Evolutionary conservation across 2,113 vertebrate genomes (phyloP), one percentile per base, ranked within the genome.

Genomic region (Cynocephalus volans): DNA sequence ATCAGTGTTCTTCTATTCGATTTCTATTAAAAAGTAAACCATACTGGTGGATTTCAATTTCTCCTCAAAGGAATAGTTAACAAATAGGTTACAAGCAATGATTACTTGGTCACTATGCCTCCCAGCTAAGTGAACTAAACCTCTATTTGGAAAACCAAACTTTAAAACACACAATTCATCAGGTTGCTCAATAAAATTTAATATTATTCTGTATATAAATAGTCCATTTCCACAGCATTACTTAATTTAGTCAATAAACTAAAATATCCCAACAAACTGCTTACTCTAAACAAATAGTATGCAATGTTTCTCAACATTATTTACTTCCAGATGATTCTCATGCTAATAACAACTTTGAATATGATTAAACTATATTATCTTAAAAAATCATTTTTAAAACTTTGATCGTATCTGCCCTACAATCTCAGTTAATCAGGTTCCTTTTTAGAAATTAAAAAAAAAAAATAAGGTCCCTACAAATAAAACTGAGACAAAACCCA

Each of bases 61-160:
- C 52, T 86, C 79, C 85, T 95, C 75, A 31, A 50, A 97, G 95
- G 70, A 97, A 89, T 52, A 97, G 72, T 97, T 96, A 98, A 96
- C 80, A 97, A 97, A 64, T 84, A 96, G 95, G 90, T 97, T 76
- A 96, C 18, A 93, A 62, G 13, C 4, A 97, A 92, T 83, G 91
- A 72, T 8, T 97, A 81, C 90, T 96, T 95, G 98, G 93, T 41
- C 96, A 96, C 72, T 73, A 96, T 95, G 92, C 33, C 8, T 97
- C 79, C 87, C 65, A 95, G 77, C 6, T 41, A 95, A 67, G 6
- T 76, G 67, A 98, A 96, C 92, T 79, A 93, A 91, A 92, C n/a
- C 76, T 90, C 64, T 41, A 67, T 87, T 98, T 97, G 94, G 84
- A 64, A 98, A 97, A 24, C 7, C 23, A 93, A 96, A 93, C 79